Conservation (phyloP, 2,113 vertebrate genomes). For the Nesospiza acunhae region DNA sequence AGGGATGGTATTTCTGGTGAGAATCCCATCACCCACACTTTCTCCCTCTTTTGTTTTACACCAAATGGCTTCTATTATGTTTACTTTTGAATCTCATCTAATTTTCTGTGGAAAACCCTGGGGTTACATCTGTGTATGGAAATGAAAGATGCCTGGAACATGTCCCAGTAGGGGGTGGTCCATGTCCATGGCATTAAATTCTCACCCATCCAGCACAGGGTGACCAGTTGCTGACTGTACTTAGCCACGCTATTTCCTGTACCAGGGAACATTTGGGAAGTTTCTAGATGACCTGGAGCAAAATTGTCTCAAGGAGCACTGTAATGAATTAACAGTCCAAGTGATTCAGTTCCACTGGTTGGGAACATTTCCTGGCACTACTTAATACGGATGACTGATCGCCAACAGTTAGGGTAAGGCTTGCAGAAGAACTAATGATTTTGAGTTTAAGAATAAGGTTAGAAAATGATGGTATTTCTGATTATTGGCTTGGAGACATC, state of each 20-base stretch:
- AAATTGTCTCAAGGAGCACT: not conserved
- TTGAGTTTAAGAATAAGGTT: not conserved
- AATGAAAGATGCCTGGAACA: not conserved
- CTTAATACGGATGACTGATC: not conserved
- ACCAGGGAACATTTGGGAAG: not conserved
- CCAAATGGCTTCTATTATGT: not conserved
- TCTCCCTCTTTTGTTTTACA: not conserved
- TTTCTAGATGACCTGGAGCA: not conserved
- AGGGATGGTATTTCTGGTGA: not conserved
- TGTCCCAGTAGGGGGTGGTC: not conserved
- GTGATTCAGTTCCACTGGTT: not conserved
- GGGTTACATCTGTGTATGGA: not conserved
- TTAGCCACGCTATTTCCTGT: not conserved
- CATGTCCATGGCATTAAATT: not conserved
- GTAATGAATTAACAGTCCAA: not conserved
- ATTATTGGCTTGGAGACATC: not conserved
- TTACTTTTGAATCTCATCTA: not conserved
- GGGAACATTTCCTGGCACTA: not conserved
- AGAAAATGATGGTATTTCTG: not conserved
- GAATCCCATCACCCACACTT: not conserved
- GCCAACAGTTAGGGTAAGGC: not conserved
- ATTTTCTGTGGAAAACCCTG: not conserved
- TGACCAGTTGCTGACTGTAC: not conserved
- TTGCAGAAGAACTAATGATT: not conserved
- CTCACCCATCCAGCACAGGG: not conserved